Base-by-base conservation (phyloP, 2,113 vertebrate genomes). In the Pelodiscus sinensis region DNA sequence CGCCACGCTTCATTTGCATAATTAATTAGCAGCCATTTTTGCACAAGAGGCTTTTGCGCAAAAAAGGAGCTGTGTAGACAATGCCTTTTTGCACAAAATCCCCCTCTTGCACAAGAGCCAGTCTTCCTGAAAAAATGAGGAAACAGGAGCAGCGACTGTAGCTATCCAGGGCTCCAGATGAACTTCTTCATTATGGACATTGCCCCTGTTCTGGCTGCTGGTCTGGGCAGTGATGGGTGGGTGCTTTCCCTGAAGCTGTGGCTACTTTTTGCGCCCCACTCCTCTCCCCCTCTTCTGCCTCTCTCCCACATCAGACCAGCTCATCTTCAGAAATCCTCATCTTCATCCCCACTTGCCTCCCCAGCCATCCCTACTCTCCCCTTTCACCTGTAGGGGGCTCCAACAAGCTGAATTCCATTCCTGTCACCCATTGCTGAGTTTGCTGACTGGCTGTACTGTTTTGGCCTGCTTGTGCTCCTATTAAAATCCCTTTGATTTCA, bases 211-310 rank as follows among this genome's bases (percentile, higher is more conserved):
- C 73, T 77, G 38, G 24, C 38, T 50, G 35, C 27, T 44, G 9
- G 21, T 13, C 50, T 15, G 35, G 2, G 4, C 25, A 3, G 44
- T 38, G 44, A 29, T 11, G n/a, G 3, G 18, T 60, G 4, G 21
- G 6, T 18, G 57, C 29, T 1, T 58, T 35, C 38, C 50, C 50
- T 60, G 1, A 0, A 25, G 57, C 57, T 2, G 29, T 8, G 13
- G 0, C 9, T 5, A 6, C 31, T 44, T 57, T 1, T 16, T 8
- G 19, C 19, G 9, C 65, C 51, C 0, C 2, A 7, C 38, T 56
- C 38, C 50, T 9, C 31, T 29, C 58, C 52, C 55, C 29, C 16
- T 84, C 7, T 60, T 38, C 22, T 7, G 4, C 2, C 35, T 80
- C 51, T 15, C 31, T 31, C 13, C 5, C 6, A 1, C 3, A 21